Conservation (phyloP, 2,888 invertebrate species). For the Atherix ibis region DNA sequence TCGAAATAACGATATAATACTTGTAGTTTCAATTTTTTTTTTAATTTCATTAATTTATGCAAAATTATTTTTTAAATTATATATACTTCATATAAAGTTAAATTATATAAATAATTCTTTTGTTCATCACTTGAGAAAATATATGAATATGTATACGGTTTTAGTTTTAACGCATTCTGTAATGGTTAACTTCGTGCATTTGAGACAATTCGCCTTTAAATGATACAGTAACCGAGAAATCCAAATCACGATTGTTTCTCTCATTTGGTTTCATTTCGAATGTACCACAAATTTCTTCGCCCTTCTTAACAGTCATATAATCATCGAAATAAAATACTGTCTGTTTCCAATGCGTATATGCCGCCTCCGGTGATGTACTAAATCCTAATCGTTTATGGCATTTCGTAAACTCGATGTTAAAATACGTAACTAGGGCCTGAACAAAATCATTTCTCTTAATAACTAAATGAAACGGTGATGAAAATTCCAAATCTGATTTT, state of each 20-base stretch:
- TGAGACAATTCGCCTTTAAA: conserved; percentile 83
- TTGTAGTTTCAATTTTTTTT: no score
- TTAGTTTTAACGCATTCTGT: conserved; percentile 84
- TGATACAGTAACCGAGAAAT: conserved; percentile 83
- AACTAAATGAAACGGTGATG: conserved; percentile 68
- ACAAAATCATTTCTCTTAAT: conserved; percentile 88
- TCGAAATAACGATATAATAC: no score
- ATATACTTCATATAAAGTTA: no score
- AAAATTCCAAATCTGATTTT: conserved; percentile 84
- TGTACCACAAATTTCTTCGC: conserved; percentile 81
- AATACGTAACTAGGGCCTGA: conserved; percentile 96
- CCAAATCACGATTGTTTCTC: conserved; percentile 91
- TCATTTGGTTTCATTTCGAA: conserved; percentile 93
- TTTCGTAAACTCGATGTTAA: conserved; percentile 98
- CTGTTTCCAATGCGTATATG: conserved; percentile 97
- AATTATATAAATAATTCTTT: no score
- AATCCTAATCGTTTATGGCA: conserved; percentile 98
- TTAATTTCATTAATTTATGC: no score
- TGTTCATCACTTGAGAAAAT: no score
- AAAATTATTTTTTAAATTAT: no score
- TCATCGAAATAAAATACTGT: conserved; percentile 97
- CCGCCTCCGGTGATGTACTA: conserved; percentile 94
- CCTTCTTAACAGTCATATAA: conserved; percentile 88
- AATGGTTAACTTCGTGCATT: conserved; percentile 71
- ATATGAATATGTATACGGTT: no score